phyloP scores from a whole-genome alignment of 2,888 invertebrate species.

The Buathra laborator region DNA sequence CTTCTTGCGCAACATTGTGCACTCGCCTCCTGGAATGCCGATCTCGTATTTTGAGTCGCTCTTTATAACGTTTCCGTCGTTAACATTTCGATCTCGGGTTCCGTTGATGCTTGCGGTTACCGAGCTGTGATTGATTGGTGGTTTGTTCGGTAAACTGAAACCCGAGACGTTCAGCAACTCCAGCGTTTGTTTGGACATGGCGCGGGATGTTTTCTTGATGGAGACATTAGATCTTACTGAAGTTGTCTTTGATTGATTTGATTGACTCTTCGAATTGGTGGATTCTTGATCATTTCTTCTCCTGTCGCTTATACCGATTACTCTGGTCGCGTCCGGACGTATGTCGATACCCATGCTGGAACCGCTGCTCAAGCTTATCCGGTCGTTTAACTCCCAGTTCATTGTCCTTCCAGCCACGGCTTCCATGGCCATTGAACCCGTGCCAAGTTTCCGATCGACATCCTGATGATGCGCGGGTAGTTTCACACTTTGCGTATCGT shows the following conservation, averaged over 20 bases:
- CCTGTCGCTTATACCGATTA: constrained; percentile 77
- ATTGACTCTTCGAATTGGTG: constrained; percentile 9
- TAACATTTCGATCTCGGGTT: constrained; percentile 47
- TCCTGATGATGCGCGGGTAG: constrained; percentile 59
- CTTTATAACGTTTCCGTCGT: constrained; percentile 74
- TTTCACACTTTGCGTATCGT: constrained; percentile 60
- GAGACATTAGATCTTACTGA: constrained; percentile 13
- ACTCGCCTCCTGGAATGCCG: constrained; percentile 73
- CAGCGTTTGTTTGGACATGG: constrained; percentile 65
- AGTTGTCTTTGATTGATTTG: constrained; percentile 36
- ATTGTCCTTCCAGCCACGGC: constrained; percentile 70
- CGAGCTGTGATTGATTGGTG: constrained; percentile 41
- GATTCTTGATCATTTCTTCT: constrained; percentile 61
- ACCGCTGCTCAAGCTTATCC: constrained; percentile 82
- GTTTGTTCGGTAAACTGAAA: constrained; percentile 69
- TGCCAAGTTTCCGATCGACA: constrained; percentile 69
- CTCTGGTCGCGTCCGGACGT: constrained; percentile 75
- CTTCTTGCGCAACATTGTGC: constrained; percentile 72
- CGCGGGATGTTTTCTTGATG: constrained; percentile 32
- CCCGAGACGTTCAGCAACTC: constrained; percentile 80
- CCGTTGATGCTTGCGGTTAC: constrained; percentile 46
- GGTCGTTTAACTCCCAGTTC: constrained; percentile 84
- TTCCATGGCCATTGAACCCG: constrained; percentile 54
- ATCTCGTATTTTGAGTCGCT: constrained; percentile 80
- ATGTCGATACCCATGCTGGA: constrained; percentile 80